Percentiles rank a stretch among this genome's conserved stretches.
Evolutionary conservation across 2,113 vertebrate species (phyloP).

Genomic region (Anoplopoma fimbria): DNA sequence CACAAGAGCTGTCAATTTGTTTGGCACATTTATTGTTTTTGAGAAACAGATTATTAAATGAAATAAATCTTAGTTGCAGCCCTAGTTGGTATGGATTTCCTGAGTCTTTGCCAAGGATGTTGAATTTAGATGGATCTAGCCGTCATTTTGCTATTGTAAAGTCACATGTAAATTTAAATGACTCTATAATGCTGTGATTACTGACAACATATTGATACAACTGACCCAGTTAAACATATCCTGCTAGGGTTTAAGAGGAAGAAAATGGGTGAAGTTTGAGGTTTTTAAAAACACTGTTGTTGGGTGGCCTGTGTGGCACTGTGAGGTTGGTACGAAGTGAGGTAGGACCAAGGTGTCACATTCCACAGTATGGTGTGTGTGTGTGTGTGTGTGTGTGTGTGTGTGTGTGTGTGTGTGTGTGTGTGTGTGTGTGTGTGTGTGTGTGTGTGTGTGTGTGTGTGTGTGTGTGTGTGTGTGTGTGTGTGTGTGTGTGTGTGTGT

Average conservation of each 20-base stretch:
- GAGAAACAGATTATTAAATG: too few relatives aligned
- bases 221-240: background rate
- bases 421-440: constrained; percentile 66
- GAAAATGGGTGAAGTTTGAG: constrained; percentile 27
- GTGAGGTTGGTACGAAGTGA: constrained; percentile 72
- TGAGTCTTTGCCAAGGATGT: too few relatives aligned
- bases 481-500: constrained; percentile 55
- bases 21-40: too few relatives aligned
- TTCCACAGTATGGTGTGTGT: constrained; percentile 84
- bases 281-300: constrained; percentile 33
- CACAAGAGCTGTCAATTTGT: too few relatives aligned
- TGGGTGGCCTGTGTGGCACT: constrained; percentile 69
- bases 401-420: constrained; percentile 56
- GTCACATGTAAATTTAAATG: background rate
- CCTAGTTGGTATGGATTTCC: too few relatives aligned
- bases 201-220: background rate
- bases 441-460: constrained; percentile 65
- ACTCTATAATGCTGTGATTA: background rate
- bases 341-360: constrained; percentile 81
- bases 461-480: constrained; percentile 68
- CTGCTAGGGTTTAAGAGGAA: background rate
- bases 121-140: too few relatives aligned
- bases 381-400: constrained; percentile 66
- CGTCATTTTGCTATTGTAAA: too few relatives aligned
- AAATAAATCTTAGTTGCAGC: too few relatives aligned